Evolutionary conservation across 1,140 invertebrate species (phyloP).

Genomic region (Lysiphlebus fabarum): DNA sequence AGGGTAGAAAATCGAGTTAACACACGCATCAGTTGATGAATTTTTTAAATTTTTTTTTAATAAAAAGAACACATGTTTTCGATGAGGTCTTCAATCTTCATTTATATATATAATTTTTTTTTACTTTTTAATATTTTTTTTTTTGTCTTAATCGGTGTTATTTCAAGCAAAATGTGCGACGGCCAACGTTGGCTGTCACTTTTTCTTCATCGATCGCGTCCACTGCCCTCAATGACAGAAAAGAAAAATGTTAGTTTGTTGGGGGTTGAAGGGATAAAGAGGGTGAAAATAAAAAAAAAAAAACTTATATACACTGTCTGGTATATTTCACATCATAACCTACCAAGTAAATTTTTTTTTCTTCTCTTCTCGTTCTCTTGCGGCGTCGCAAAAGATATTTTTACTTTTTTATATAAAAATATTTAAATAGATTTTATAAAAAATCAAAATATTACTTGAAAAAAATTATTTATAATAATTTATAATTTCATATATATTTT

Average conservation of each 20-base stretch:
- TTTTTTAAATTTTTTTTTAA: not conserved
- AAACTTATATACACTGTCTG: conserved; percentile 4
- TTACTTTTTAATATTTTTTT: conserved; percentile 1
- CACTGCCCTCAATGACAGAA: conserved; percentile 6
- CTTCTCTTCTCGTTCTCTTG: too few relatives aligned
- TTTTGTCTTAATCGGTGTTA: not conserved
- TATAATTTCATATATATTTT: too few relatives aligned
- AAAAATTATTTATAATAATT: too few relatives aligned
- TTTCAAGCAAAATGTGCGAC: not conserved
- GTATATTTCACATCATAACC: not conserved
- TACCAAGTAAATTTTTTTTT: too few relatives aligned
- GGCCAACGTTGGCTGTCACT: conserved; percentile 4
- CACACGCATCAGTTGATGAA: not conserved
- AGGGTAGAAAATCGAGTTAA: not conserved
- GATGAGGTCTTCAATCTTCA: too few relatives aligned
- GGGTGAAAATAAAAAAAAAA: not conserved
- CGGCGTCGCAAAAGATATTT: too few relatives aligned
- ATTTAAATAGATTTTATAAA: too few relatives aligned
- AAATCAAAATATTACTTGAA: too few relatives aligned
- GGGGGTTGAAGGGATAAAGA: not conserved
- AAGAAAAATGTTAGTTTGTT: not conserved
- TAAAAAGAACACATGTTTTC: not conserved
- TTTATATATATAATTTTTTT: not conserved
- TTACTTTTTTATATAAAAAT: too few relatives aligned
- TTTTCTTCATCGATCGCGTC: conserved; percentile 11